Percentiles rank a stretch among this genome's conserved stretches.
These are phyloP conservation scores for Scytalopus superciliaris DNA, from an alignment of 2,113 vertebrate genomes.

Conservation along the genomic window DNA sequence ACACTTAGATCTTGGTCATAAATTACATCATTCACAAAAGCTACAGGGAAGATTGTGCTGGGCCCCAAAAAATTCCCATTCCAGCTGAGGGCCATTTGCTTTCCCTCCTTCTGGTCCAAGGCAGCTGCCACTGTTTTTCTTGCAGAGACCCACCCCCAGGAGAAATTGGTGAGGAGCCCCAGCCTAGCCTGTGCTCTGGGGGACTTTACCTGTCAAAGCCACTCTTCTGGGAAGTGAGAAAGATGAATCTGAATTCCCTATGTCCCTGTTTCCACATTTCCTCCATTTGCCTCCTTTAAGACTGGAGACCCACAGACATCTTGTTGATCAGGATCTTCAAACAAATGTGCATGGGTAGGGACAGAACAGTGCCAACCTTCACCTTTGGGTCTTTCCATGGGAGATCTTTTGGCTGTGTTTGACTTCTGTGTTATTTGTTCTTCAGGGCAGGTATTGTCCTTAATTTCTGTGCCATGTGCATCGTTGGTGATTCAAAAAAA, in stretches of 20 bases:
- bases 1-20: not conserved
- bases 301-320: not conserved
- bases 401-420: not conserved
- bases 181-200: not conserved
- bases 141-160: not conserved
- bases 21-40: not conserved
- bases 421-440: not conserved
- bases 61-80: not conserved
- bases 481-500: not conserved
- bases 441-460: not conserved
- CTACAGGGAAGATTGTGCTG: not conserved
- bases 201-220: not conserved
- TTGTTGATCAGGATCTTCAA: not conserved
- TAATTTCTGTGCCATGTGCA: not conserved
- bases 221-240: not conserved
- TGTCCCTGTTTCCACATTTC: not conserved
- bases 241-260: not conserved
- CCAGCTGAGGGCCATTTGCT: not conserved
- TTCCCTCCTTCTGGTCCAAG: not conserved
- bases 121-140: not conserved
- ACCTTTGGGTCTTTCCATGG: not conserved
- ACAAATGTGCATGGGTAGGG: not conserved
- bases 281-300: not conserved
- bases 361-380: not conserved
- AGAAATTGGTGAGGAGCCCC: not conserved